These are phyloP conservation scores for Fabriciana adippe DNA, from an alignment of 2,888 invertebrate genomes.

Conservation along the genomic window DNA sequence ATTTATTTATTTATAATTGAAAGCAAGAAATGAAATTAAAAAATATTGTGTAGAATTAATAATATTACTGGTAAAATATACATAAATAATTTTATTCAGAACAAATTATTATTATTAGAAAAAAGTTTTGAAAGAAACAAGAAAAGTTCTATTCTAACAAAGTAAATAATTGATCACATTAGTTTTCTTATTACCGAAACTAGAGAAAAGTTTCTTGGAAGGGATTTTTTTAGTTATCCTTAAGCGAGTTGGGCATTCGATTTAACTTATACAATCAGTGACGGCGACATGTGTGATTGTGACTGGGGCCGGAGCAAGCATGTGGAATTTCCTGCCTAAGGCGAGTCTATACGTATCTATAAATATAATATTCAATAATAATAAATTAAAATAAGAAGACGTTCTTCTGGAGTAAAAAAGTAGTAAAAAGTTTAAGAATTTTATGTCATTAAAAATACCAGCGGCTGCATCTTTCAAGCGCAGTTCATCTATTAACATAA, in stretches of 20 bases:
- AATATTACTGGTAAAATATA: not conserved
- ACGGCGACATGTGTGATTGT: slow-evolving; percentile 31
- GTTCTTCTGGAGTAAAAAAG: no score
- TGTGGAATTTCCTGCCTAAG: slow-evolving; percentile 14
- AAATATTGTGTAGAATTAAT: no score
- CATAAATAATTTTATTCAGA: not conserved
- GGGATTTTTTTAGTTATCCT: slow-evolving; percentile 27
- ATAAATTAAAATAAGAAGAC: no score
- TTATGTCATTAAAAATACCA: no score
- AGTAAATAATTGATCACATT: slow-evolving; percentile 22
- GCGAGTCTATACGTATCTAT: not conserved
- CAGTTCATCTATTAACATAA: no score
- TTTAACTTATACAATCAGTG: slow-evolving; percentile 36
- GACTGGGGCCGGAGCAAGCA: slow-evolving; percentile 19
- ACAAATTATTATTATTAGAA: slow-evolving; percentile 3
- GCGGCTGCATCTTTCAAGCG: no score
- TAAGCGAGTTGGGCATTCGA: slow-evolving; percentile 28
- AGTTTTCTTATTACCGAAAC: slow-evolving; percentile 24
- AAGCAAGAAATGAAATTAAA: no score
- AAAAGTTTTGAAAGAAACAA: slow-evolving; percentile 15
- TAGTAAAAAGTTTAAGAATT: no score
- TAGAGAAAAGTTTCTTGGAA: slow-evolving; percentile 20
- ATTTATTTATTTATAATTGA: no score
- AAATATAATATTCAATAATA: not conserved
- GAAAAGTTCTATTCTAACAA: slow-evolving; percentile 18